These are phyloP conservation scores for Xenopus tropicalis DNA, from an alignment of 2,113 vertebrate species.

Conservation along the genomic window DNA sequence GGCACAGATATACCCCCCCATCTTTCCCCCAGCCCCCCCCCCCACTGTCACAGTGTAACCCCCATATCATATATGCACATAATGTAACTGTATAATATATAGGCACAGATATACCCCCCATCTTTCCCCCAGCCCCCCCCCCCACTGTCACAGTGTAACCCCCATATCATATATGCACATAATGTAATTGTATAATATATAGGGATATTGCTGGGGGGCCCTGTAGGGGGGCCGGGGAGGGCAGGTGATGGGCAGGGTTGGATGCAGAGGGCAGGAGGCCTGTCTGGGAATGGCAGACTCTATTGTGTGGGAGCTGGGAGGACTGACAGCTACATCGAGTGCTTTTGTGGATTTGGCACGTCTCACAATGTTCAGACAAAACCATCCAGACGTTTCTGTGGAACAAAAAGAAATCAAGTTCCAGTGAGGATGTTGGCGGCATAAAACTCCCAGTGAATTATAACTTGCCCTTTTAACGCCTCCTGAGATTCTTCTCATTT, in stretches of 20 bases:
- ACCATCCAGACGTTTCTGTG: slow-evolving; percentile 46
- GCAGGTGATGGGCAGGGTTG: background rate
- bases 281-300: slow-evolving; percentile 25
- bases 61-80: no score
- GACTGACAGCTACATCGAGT: slow-evolving; percentile 50
- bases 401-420: slow-evolving; percentile 34
- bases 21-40: no score
- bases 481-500: background rate
- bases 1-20: no score
- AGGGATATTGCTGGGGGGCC: background rate
- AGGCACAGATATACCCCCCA: no score
- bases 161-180: no score
- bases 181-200: no score
- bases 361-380: slow-evolving; percentile 46
- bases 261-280: background rate
- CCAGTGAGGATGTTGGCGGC: slow-evolving; percentile 26
- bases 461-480: slow-evolving; percentile 3
- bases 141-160: no score
- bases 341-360: slow-evolving; percentile 44
- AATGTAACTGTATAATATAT: no score
- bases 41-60: no score
- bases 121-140: no score
- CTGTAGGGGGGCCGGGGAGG: slow-evolving; percentile 12
- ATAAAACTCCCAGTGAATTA: slow-evolving; percentile 18
- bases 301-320: slow-evolving; percentile 46